A percentile compares a stretch with the other conserved stretches of the same genome.
Conservation (phyloP, 1,140 invertebrate species). For the Heliconius melpomene region DNA sequence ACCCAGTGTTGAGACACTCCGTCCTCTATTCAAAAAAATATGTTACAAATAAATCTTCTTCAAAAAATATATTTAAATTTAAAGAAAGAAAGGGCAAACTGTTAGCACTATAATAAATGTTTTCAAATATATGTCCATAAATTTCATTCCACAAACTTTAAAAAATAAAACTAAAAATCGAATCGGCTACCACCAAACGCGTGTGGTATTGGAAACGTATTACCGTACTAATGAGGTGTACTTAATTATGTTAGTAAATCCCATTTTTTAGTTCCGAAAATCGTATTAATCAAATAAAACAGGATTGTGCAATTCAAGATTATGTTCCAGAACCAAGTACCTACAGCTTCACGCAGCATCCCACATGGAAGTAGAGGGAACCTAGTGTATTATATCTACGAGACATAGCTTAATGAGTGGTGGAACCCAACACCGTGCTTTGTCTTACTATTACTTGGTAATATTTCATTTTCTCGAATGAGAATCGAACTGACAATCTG, state of each 20-base stretch:
- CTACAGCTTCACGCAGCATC: background rate
- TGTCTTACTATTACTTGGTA: background rate
- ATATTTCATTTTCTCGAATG: background rate
- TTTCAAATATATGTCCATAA: background rate
- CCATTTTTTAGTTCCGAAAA: conserved; percentile 11
- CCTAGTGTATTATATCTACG: background rate
- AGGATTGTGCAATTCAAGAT: conserved; percentile 8
- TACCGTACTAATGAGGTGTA: conserved; percentile 7
- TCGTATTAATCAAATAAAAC: conserved; percentile 18
- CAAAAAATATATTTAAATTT: no score
- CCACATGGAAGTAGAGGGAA: background rate
- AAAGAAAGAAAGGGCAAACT: no score
- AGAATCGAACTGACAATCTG: background rate
- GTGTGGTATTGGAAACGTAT: conserved; percentile 24
- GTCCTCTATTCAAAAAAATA: background rate
- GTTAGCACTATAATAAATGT: no score
- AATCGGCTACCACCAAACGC: conserved; percentile 7
- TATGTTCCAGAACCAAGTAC: background rate
- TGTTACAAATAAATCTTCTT: no score
- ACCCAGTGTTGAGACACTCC: background rate
- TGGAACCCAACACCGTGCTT: background rate
- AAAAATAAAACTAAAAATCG: background rate
- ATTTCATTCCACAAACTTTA: background rate
- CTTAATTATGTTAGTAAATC: conserved; percentile 10
- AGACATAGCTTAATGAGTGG: background rate